Evolutionary conservation across 2,797 vertebrate genomes (phyloP).

Genomic region (Adrianichthys oophorus): DNA sequence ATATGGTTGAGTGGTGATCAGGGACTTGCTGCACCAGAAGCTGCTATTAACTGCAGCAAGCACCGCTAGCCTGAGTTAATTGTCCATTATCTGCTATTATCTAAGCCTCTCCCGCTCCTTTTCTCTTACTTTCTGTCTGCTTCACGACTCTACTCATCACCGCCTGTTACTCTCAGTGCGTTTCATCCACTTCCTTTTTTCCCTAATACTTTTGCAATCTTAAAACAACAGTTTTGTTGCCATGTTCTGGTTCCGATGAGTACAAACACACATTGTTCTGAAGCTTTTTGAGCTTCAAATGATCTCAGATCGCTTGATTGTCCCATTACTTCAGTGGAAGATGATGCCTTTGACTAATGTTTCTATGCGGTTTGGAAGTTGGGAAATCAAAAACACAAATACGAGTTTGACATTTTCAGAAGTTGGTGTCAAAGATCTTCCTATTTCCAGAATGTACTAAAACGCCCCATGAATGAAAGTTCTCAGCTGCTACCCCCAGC

Average conservation of each 20-base stretch:
- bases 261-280: constrained; percentile 60
- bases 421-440: too few species aligned
- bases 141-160: constrained; percentile 59
- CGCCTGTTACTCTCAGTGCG: constrained; percentile 51
- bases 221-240: constrained; percentile 26
- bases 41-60: constrained; percentile 69
- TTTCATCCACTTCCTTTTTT: constrained; percentile 29
- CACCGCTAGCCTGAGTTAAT: constrained; percentile 73
- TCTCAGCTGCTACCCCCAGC: not conserved
- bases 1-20: constrained; percentile 72
- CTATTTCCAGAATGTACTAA: too few species aligned
- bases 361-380: too few species aligned
- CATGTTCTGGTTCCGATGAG: constrained; percentile 53
- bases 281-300: constrained; percentile 43
- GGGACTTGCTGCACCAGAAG: constrained; percentile 71
- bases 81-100: constrained; percentile 80
- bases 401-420: too few species aligned
- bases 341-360: constrained; percentile 1
- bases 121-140: constrained; percentile 59
- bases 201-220: constrained; percentile 39
- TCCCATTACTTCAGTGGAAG: constrained; percentile 32
- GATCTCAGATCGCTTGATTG: constrained; percentile 35
- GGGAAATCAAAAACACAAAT: too few species aligned
- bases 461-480: not conserved
- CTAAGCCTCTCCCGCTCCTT: constrained; percentile 61